A percentile compares a stretch with the other conserved stretches of the same genome.
Evolutionary conservation across 2,888 invertebrate species (phyloP).

Genomic region (Axea sp.): DNA sequence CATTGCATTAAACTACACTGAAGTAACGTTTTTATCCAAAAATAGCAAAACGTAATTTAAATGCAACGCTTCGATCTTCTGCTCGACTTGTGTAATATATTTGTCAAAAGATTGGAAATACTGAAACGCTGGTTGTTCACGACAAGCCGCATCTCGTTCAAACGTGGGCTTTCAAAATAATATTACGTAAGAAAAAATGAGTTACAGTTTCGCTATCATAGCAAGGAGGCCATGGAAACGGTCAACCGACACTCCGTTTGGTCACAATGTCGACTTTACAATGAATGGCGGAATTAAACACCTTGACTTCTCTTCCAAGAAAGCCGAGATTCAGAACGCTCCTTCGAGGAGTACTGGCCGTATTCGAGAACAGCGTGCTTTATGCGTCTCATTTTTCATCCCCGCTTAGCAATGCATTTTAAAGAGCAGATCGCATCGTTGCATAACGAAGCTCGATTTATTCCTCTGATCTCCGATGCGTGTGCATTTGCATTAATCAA

Average conservation of each 20-base stretch:
- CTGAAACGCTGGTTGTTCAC: no score
- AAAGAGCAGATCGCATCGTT: slow-evolving; percentile 11
- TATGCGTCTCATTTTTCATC: slow-evolving; percentile 27
- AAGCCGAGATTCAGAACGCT: background rate
- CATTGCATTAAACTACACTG: no score
- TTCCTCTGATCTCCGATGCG: background rate
- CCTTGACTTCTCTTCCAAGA: slow-evolving; percentile 1
- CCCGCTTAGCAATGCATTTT: slow-evolving; percentile 22
- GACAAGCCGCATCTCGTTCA: no score
- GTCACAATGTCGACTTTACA: slow-evolving; percentile 20
- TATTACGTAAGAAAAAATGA: no score
- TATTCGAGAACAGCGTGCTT: slow-evolving; percentile 2
- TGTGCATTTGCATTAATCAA: slow-evolving; percentile 3
- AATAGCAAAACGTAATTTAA: no score
- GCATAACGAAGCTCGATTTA: slow-evolving; percentile 32
- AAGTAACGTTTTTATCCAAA: no score
- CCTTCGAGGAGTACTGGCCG: slow-evolving; percentile 2
- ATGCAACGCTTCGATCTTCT: no score
- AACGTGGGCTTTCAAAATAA: no score
- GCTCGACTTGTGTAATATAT: no score
- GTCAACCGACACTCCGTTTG: slow-evolving; percentile 20
- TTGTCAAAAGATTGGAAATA: no score
- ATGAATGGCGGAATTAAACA: slow-evolving; percentile 20
- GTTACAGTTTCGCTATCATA: no score
- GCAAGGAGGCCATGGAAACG: slow-evolving; percentile 10